Conservation (phyloP, 2,113 vertebrate genomes). For the Xiphophorus hellerii region DNA sequence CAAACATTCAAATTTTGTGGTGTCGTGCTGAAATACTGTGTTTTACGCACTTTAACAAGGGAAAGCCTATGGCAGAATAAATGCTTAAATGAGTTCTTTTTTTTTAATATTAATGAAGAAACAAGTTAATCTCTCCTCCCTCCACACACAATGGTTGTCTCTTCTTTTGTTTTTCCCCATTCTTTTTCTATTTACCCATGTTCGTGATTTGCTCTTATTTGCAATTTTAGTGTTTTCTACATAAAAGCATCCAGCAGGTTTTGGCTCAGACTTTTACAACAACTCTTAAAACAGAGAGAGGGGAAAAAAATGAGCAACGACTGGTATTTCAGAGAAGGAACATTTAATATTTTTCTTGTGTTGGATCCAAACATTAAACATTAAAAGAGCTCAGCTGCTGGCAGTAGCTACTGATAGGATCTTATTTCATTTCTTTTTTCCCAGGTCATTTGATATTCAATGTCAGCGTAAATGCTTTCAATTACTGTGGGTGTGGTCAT, state of each 20-base stretch:
- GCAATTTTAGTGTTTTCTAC: slow-evolving; percentile 66
- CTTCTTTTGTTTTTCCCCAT: not conserved
- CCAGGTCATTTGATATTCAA: slow-evolving; percentile 35
- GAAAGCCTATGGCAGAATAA: not conserved
- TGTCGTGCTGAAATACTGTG: not conserved
- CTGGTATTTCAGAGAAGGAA: slow-evolving; percentile 41
- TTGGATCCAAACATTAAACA: slow-evolving; percentile 44
- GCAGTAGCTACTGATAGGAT: slow-evolving; percentile 34
- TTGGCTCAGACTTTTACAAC: slow-evolving; percentile 67
- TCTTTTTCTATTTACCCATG: slow-evolving; percentile 40
- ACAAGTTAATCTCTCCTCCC: not conserved
- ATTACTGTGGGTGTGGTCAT: not conserved
- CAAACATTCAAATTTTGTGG: too few species aligned
- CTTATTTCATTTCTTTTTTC: slow-evolving; percentile 11
- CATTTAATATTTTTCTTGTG: slow-evolving; percentile 48
- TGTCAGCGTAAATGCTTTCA: slow-evolving; percentile 1
- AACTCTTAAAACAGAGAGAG: slow-evolving; percentile 54
- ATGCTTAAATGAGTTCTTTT: not conserved
- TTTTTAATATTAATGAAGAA: not conserved
- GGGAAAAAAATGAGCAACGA: slow-evolving; percentile 23
- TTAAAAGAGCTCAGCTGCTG: slow-evolving; percentile 54
- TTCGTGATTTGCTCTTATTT: slow-evolving; percentile 72
- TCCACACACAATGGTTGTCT: not conserved
- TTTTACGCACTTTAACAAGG: not conserved
- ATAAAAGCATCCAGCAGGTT: slow-evolving; percentile 73